Evolutionary conservation across 2,113 vertebrate species (phyloP).

Genomic region (Pluvialis apricaria): DNA sequence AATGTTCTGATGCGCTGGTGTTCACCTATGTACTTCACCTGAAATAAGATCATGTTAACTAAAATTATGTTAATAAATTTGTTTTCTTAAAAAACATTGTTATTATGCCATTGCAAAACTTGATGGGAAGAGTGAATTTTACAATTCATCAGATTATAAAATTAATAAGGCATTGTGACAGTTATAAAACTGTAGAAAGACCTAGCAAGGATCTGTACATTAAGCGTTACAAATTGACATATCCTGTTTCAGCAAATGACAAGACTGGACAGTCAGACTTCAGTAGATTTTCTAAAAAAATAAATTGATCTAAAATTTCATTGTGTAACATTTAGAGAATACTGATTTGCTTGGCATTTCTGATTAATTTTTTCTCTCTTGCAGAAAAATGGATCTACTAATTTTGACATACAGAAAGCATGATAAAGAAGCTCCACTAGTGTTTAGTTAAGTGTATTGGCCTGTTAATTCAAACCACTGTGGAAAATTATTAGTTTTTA

Average conservation of each 20-base stretch:
- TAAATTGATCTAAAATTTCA: not conserved
- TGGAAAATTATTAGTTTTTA: not conserved
- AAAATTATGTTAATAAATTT: not conserved
- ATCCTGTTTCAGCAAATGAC: not conserved
- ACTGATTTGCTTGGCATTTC: not conserved
- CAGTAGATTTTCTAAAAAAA: not conserved
- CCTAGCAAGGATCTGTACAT: not conserved
- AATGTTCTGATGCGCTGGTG: not conserved
- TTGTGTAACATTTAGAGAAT: not conserved
- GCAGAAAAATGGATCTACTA: constrained; percentile 79
- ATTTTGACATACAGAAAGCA: not conserved
- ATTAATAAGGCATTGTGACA: not conserved
- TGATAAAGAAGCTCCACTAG: constrained; percentile 6
- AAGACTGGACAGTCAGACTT: not conserved
- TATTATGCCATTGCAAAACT: not conserved
- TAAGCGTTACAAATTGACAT: not conserved
- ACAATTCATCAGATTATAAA: not conserved
- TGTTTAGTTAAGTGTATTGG: constrained; percentile 7
- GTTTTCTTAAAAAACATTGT: not conserved
- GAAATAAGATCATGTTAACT: not conserved
- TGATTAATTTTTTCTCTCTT: constrained; percentile 54
- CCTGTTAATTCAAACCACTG: not conserved
- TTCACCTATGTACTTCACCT: not conserved
- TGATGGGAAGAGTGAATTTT: not conserved
- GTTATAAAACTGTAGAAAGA: not conserved